A percentile compares a stretch with the other conserved stretches of the same genome.
Conservation (phyloP, 2,113 vertebrate species). For the Gymnarchus niloticus region DNA sequence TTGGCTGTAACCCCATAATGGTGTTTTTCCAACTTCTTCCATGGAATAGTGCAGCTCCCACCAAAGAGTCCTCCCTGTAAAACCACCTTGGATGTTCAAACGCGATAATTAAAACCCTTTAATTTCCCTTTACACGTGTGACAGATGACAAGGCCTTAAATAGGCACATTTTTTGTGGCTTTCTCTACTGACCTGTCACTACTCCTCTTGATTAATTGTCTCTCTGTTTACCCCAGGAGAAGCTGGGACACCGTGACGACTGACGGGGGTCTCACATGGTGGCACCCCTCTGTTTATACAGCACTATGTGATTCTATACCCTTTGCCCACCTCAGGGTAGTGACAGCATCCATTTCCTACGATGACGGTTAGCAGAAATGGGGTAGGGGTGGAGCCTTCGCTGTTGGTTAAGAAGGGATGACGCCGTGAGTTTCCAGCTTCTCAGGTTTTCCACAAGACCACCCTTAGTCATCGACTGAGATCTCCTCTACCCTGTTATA, state of each 20-base stretch:
- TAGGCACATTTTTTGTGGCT: neutral
- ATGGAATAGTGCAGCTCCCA: neutral
- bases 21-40: neutral
- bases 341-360: neutral
- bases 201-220: constrained; percentile 12
- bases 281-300: neutral
- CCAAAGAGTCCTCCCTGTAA: neutral
- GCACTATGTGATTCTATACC: neutral
- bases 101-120: neutral
- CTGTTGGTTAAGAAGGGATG: neutral
- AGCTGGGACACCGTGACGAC: neutral
- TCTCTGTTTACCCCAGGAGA: neutral
- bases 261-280: neutral
- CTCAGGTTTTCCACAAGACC: neutral
- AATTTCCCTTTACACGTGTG: neutral
- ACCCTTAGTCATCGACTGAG: neutral
- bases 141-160: constrained; percentile 10
- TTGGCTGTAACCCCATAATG: neutral
- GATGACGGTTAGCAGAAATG: neutral
- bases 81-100: neutral
- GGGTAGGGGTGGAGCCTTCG: neutral
- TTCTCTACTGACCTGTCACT: constrained; percentile 9
- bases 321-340: neutral
- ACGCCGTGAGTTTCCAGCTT: neutral
- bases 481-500: neutral